Base-by-base conservation (phyloP, 2,797 vertebrate genomes). In the Pygocentrus nattereri region DNA sequence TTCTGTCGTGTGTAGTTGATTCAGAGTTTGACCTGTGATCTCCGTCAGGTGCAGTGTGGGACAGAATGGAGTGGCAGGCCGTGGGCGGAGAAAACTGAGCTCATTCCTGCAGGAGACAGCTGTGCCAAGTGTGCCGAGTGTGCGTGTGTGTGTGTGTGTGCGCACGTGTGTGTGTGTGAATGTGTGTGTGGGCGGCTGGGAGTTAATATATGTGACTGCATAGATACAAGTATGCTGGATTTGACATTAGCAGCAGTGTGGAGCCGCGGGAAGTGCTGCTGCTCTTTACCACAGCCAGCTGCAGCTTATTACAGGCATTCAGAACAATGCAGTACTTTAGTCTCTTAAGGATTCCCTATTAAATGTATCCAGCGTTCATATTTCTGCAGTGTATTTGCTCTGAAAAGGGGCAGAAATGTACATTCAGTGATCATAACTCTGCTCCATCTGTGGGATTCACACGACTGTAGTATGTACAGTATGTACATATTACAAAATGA, bases 71-170 rank as follows among this genome's bases (percentile, higher is more conserved):
- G 89, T 87, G 85, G 44, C 87, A 88, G 89, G 85, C 88, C 88
- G 82, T 77, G 85, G 86, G 88, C 91, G 92, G 92, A 91, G 91
- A 93, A 92, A 80, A 82, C 83, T 78, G 88, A 84, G 84, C 91
- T 91, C 91, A 90, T 92, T 93, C 92, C 89, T 88, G 88, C 87
- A 88, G 87, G 85, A 86, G 84, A 92, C 94, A 95, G 94, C 94
- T 95, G 94, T 81, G 61, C 31, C 72, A 41, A 27, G 31, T 34
- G 83, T 38, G 62, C 62, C 15, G 79, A 41, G 64, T 72, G 85
- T 81, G 90, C 82, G 78, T 81, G 84, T 85, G 86, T 84, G 85
- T 85, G 86, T 82, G 75, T 76, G 75, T 49, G 76, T 79, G 69
- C 84, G 73, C 67, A 74, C 87, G 74, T 74, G 80, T 81, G 78